Base-by-base conservation (phyloP, 2,888 invertebrate species). In the Druceiella hillmani region DNA sequence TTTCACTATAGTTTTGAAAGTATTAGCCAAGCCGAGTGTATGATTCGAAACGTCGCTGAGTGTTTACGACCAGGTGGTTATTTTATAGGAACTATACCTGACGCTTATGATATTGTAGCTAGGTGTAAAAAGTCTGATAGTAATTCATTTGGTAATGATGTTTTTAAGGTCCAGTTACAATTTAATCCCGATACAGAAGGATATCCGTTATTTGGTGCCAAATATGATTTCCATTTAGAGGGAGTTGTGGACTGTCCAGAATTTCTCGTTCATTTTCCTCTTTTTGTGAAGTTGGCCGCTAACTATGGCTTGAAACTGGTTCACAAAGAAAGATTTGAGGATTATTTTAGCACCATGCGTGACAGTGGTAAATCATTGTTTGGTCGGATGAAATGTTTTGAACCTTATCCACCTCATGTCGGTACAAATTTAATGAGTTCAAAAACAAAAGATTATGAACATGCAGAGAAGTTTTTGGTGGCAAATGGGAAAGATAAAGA, bases 171-270 rank as follows among this genome's bases (percentile, higher is more conserved):
- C 17, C 76, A 81, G 46, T 78, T 87, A 50, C 70, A 81, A 36
- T 81, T 81, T 61, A 79, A 85, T 50, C 70, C 74, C 50, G 52
- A 72, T 54, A 47, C 64, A 7, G 59, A 68, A 32, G 75, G 78
- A 7, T 80, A 81, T 50, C 90, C 93, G 1, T 64, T 98, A 12
- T 99, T 99, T 72, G 98, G 98, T 25, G 93, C 87, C 12, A 89
- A 91, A 58, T 98, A 98, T 70, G 83, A 93, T 63, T 99, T 99
- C 61, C 83, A 88, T 55, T 70, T 99, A 49, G 93, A 98, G 57
- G 95, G 89, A 22, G 94, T 94, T 4, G 98, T 99, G 1, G 85
- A 99, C 61, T 99, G 99, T 61, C 99, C 99, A 2, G 99, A 99
- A 62, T 99, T 97, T 70, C 74, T 99, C 40, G 94, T 98, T 10